phyloP scores from a whole-genome alignment of 2,888 invertebrate genomes.

The Phortica magna region DNA sequence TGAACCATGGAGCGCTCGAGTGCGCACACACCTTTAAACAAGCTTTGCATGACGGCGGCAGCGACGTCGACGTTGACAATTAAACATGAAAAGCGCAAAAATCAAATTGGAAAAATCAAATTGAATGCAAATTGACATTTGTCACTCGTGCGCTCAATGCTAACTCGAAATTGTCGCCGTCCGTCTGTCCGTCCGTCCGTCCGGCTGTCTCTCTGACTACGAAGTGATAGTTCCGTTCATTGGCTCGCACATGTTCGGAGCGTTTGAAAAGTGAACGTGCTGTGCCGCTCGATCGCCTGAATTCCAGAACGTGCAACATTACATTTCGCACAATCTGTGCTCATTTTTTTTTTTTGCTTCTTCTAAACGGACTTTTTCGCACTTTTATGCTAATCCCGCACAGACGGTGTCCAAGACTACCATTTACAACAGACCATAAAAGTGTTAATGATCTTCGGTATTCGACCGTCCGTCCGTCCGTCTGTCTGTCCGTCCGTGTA shows the following conservation, averaged over 20 bases:
- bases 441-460: conserved; percentile 52
- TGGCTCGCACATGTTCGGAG: not conserved
- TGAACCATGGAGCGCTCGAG: not conserved
- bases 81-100: conserved; percentile 23
- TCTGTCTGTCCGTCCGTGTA: not conserved
- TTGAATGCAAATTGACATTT: conserved; percentile 53
- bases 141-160: conserved; percentile 42
- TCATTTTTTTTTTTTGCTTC: not conserved
- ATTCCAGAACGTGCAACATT: not conserved
- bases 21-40: not conserved
- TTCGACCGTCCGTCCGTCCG: not conserved
- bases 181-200: not conserved
- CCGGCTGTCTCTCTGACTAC: not conserved
- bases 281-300: not conserved
- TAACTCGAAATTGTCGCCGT: not conserved
- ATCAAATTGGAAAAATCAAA: conserved; percentile 27
- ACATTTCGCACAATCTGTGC: not conserved
- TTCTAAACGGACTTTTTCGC: conserved; percentile 39
- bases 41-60: not conserved
- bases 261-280: conserved; percentile 10
- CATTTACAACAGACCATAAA: conserved; percentile 45
- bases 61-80: conserved; percentile 15
- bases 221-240: not conserved
- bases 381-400: conserved; percentile 52
- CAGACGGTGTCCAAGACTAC: conserved; percentile 34